Evolutionary conservation across 2,797 vertebrate species (phyloP).

Genomic region (Acrossocheilus wenchowensis): DNA sequence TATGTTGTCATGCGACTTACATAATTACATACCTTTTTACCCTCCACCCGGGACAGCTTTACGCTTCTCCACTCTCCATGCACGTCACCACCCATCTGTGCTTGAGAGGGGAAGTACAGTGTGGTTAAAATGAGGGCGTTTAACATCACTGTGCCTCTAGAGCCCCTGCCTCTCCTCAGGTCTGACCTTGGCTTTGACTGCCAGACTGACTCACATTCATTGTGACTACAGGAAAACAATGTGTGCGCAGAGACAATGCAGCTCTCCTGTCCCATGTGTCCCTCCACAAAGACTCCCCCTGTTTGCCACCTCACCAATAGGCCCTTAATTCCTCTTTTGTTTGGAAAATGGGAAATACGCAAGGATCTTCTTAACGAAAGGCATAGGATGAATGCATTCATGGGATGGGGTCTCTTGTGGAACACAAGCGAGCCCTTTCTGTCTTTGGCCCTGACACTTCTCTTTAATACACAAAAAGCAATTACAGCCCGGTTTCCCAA

Average conservation of each 20-base stretch:
- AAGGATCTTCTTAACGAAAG: slow-evolving; percentile 48
- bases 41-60: slow-evolving; percentile 18
- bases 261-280: slow-evolving; percentile 36
- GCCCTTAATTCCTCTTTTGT: slow-evolving; percentile 58
- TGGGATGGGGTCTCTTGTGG: slow-evolving; percentile 49
- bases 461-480: slow-evolving; percentile 56
- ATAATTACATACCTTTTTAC: slow-evolving; percentile 41
- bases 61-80: neutral
- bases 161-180: slow-evolving; percentile 34
- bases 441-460: slow-evolving; percentile 44
- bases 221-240: slow-evolving; percentile 50
- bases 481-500: slow-evolving; percentile 48
- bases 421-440: slow-evolving; percentile 36
- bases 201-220: slow-evolving; percentile 44
- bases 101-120: slow-evolving; percentile 30
- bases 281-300: slow-evolving; percentile 37
- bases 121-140: slow-evolving; percentile 47
- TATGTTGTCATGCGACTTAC: slow-evolving; percentile 32
- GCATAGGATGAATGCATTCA: slow-evolving; percentile 51
- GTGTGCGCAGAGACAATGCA: slow-evolving; percentile 38
- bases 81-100: slow-evolving; percentile 32
- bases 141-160: slow-evolving; percentile 37
- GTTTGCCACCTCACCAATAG: slow-evolving; percentile 44
- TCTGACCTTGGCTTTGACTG: slow-evolving; percentile 55
- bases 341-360: slow-evolving; percentile 48